phyloP scores from a whole-genome alignment of 1,140 invertebrate species.

The Drosophila miranda region DNA sequence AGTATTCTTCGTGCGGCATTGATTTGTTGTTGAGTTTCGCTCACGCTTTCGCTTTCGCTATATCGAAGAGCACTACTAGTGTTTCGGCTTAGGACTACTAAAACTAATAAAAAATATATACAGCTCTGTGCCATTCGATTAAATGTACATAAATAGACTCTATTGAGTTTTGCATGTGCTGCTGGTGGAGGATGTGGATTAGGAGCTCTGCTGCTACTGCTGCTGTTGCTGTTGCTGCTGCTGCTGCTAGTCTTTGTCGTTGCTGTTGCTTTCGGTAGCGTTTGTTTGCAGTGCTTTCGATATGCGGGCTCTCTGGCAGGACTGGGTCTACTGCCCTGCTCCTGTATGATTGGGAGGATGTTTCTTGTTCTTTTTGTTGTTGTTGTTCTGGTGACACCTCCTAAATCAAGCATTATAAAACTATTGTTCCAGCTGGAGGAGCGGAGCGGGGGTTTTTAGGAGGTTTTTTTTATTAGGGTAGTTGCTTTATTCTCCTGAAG shows the following conservation, averaged over 20 bases:
- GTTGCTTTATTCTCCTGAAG: slow-evolving; percentile 34
- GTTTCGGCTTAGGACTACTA: slow-evolving; percentile 64
- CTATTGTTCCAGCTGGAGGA: neutral
- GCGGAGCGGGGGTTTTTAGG: too few relatives aligned
- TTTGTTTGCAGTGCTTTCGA: slow-evolving; percentile 21
- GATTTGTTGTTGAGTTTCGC: slow-evolving; percentile 26
- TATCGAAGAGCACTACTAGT: slow-evolving; percentile 57
- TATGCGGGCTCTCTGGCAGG: slow-evolving; percentile 18
- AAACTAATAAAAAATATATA: slow-evolving; percentile 80
- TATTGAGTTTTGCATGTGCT: slow-evolving; percentile 64
- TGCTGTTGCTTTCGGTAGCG: slow-evolving; percentile 11
- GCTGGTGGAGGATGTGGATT: slow-evolving; percentile 4
- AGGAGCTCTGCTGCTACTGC: slow-evolving; percentile 5
- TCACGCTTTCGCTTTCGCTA: slow-evolving; percentile 22
- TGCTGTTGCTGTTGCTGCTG: slow-evolving; percentile 11
- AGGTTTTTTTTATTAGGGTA: slow-evolving; percentile 44
- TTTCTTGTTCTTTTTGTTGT: slow-evolving; percentile 12
- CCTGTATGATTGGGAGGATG: slow-evolving; percentile 5
- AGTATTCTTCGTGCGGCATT: slow-evolving; percentile 35
- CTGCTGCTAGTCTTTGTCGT: slow-evolving; percentile 6
- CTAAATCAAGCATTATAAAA: slow-evolving; percentile 33
- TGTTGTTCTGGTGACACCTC: slow-evolving; percentile 8
- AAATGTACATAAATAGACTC: slow-evolving; percentile 69
- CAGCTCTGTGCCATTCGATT: slow-evolving; percentile 72
- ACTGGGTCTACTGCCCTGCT: neutral